Evolutionary conservation across 2,888 invertebrate genomes (phyloP).

Genomic region (Leptinotarsa peninsularis): DNA sequence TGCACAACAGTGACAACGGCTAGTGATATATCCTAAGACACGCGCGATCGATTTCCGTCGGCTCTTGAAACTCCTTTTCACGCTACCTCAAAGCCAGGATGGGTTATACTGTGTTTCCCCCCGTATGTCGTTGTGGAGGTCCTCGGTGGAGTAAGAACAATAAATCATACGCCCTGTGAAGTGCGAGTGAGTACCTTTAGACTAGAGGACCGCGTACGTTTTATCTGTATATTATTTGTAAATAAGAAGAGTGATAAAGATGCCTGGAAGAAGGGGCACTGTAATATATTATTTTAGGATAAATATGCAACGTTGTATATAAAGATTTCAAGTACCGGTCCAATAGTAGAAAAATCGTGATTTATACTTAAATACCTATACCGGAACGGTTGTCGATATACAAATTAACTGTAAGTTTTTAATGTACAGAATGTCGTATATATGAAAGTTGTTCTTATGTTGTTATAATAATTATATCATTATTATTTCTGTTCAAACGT

Average conservation of each 20-base stretch:
- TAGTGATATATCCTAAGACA: conserved; percentile 55
- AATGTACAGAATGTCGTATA: conserved; percentile 64
- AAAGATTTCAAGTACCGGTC: conserved; percentile 52
- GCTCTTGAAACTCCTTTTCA: conserved; percentile 44
- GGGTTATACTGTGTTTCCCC: conserved; percentile 39
- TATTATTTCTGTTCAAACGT: conserved; percentile 59
- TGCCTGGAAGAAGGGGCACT: conserved; percentile 55
- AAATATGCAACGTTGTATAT: conserved; percentile 58
- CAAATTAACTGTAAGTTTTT: conserved; percentile 63
- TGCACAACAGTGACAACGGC: conserved; percentile 67
- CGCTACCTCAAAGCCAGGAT: conserved; percentile 59
- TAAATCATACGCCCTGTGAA: conserved; percentile 31
- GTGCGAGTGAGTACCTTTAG: conserved; percentile 57
- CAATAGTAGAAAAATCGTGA: conserved; percentile 55
- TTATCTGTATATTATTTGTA: conserved; percentile 58
- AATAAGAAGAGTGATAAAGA: conserved; percentile 63
- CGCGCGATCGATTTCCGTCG: conserved; percentile 52
- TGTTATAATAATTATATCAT: conserved; percentile 54
- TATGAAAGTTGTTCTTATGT: conserved; percentile 61
- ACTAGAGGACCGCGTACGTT: conserved; percentile 42
- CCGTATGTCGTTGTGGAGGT: conserved; percentile 57
- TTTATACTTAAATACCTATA: conserved; percentile 59
- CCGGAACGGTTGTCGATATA: conserved; percentile 63
- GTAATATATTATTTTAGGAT: conserved; percentile 61
- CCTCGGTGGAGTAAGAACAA: conserved; percentile 53